phyloP scores from a whole-genome alignment of 2,113 vertebrate species.

The Atlantisia rogersi region DNA sequence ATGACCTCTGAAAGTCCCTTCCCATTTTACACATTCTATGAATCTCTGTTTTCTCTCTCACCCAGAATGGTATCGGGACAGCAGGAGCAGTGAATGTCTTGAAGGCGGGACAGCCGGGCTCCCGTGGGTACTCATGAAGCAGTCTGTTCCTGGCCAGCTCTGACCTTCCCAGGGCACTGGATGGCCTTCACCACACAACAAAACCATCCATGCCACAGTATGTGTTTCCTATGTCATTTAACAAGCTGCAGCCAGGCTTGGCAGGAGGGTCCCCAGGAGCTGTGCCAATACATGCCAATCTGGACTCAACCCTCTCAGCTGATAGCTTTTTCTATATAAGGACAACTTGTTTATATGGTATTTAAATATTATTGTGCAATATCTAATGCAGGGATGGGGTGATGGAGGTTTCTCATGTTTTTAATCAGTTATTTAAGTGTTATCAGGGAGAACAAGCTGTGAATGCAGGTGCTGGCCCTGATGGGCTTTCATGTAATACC shows the following conservation, averaged over 20 bases:
- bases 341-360: neutral
- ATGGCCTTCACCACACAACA: neutral
- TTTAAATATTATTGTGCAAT: conserved; percentile 73
- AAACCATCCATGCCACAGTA: neutral
- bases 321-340: neutral
- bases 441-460: neutral
- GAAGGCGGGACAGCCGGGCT: conserved; percentile 2
- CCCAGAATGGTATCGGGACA: conserved; percentile 5
- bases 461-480: conserved; percentile 12
- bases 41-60: neutral
- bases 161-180: neutral
- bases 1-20: too few relatives aligned
- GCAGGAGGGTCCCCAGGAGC: neutral
- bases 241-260: neutral
- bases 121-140: neutral
- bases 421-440: conserved; percentile 23
- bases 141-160: neutral
- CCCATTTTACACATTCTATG: too few relatives aligned
- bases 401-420: neutral
- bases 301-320: neutral
- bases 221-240: neutral
- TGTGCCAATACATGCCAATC: neutral
- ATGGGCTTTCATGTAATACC: neutral
- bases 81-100: neutral
- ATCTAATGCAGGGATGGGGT: neutral